Percentiles rank a stretch among this genome's conserved stretches.
phyloP scores from a whole-genome alignment of 2,113 vertebrate species.

The Balaeniceps rex region DNA sequence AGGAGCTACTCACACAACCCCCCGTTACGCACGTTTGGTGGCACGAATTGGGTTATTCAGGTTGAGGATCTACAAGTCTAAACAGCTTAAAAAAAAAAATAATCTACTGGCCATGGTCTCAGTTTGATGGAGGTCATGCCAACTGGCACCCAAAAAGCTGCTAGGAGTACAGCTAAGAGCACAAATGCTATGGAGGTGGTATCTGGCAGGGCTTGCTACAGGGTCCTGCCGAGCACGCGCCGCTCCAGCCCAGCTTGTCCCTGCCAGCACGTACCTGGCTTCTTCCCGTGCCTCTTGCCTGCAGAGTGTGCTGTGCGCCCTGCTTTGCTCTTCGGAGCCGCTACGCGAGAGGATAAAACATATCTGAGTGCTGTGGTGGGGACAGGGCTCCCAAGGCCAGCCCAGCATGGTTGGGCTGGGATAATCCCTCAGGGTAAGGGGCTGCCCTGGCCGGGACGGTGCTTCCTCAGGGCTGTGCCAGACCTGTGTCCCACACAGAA shows the following conservation, averaged over 20 bases:
- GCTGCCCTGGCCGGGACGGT: neutral
- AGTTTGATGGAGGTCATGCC: neutral
- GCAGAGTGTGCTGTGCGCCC: conserved; percentile 56
- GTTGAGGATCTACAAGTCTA: neutral
- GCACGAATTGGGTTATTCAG: neutral
- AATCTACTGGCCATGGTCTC: neutral
- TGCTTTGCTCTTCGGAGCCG: conserved; percentile 43
- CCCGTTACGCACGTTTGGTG: rapidly evolving
- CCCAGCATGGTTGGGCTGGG: neutral
- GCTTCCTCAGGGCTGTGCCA: neutral
- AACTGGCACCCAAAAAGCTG: neutral
- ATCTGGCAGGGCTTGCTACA: neutral
- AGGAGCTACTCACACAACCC: neutral
- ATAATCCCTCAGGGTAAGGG: neutral
- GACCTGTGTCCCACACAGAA: neutral
- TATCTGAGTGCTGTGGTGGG: neutral
- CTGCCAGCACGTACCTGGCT: conserved; percentile 23
- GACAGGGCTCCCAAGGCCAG: neutral
- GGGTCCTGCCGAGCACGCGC: neutral
- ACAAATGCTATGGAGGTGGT: neutral
- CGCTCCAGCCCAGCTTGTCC: neutral
- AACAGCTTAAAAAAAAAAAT: neutral
- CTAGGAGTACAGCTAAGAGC: neutral
- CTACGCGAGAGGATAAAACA: neutral
- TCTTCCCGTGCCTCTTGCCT: conserved; percentile 32